These are phyloP conservation scores for Microcaecilia unicolor DNA, from an alignment of 2,797 vertebrate genomes.

Conservation along the genomic window DNA sequence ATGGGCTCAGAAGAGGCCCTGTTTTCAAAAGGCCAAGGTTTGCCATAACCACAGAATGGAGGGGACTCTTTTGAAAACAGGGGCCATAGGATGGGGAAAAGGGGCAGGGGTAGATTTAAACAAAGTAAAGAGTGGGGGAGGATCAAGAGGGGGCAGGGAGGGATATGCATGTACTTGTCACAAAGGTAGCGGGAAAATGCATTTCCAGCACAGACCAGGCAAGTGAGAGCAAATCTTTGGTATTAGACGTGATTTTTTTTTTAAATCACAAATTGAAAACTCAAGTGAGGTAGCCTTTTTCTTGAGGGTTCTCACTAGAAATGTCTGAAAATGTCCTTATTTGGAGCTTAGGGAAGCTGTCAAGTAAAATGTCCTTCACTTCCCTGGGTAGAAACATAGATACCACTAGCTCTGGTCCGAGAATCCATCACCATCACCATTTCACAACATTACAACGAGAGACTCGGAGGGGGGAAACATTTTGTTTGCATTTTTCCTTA, in stretches of 20 bases:
- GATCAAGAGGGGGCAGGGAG: not conserved
- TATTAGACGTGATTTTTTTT: conserved; percentile 94
- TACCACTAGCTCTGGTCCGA: conserved; percentile 25
- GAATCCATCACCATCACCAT: conserved; percentile 27
- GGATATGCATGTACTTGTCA: not conserved
- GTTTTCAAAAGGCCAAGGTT: not conserved
- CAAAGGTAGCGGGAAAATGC: conserved; percentile 22
- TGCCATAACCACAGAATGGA: not conserved
- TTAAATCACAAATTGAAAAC: conserved; percentile 84
- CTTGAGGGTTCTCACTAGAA: conserved; percentile 84
- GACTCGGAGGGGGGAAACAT: conserved; percentile 5
- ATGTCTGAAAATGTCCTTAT: conserved; percentile 58
- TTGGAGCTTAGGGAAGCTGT: conserved; percentile 40
- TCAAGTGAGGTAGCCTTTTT: conserved; percentile 96
- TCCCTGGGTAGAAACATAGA: conserved; percentile 13
- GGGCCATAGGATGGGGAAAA: too few relatives aligned
- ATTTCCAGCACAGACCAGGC: conserved; percentile 74
- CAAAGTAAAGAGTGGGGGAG: conserved; percentile 12
- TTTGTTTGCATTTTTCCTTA: conserved; percentile 38
- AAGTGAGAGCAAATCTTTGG: conserved; percentile 93
- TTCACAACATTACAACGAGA: conserved; percentile 51
- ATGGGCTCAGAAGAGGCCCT: too few relatives aligned
- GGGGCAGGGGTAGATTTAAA: not conserved
- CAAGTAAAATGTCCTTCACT: not conserved
- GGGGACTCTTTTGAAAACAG: not conserved